Evolutionary conservation across 2,797 vertebrate genomes (phyloP).

Genomic region (Rhinoraja longicauda): DNA sequence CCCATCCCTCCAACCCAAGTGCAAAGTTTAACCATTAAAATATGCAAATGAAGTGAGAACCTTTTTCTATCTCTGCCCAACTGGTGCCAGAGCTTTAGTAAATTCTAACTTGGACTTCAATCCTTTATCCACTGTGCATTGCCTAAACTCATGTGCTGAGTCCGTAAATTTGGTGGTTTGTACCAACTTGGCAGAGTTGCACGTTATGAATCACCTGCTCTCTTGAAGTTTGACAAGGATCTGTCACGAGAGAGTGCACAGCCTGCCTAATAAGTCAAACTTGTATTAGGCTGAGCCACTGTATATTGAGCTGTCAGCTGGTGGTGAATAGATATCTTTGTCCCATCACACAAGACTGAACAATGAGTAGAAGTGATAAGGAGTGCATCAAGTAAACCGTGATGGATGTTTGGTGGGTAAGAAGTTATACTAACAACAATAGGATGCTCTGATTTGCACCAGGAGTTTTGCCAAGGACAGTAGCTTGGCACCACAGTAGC

Average conservation of each 20-base stretch:
- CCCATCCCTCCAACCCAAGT: no score
- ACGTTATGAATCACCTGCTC: not conserved
- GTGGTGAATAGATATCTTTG: not conserved
- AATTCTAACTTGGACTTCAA: not conserved
- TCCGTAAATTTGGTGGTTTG: no score
- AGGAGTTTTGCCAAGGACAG: not conserved
- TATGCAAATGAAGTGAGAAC: no score
- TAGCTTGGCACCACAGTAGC: not conserved
- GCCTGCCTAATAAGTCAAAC: not conserved
- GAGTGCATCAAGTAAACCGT: not conserved
- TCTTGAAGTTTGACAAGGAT: not conserved
- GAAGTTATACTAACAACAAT: not conserved
- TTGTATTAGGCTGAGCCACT: not conserved
- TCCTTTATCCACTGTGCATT: not conserved
- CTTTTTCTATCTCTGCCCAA: no score
- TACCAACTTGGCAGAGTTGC: not conserved
- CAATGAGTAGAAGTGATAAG: not conserved
- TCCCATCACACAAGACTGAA: not conserved
- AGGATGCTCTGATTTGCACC: not conserved
- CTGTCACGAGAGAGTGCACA: not conserved
- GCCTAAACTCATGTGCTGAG: not conserved
- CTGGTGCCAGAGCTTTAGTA: no score
- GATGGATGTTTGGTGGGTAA: not conserved
- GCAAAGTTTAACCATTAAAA: no score
- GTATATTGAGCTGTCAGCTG: not conserved